Base-by-base conservation (phyloP, 1,140 invertebrate species). In the Oryzaephilus surinamensis region DNA sequence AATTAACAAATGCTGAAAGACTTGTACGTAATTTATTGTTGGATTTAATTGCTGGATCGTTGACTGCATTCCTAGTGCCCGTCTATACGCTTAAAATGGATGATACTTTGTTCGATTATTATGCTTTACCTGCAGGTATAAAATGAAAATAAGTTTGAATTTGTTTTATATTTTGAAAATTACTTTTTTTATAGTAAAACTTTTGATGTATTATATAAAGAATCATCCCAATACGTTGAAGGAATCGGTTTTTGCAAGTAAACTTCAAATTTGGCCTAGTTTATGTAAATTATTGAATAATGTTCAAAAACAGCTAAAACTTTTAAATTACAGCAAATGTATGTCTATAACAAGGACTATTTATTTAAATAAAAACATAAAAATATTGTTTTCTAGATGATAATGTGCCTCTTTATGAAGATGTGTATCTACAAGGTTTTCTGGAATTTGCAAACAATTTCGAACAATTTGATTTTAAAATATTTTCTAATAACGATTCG, bases 371-470 rank as follows among this genome's bases (percentile, higher is more conserved):
- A 24, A 14, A 20, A 40, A n/a, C n/a, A n/a, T 24, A n/a, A 4
- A 41, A 28, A 48, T 45, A 35, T 55, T 38, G 55, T 63, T 52
- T 68, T 65, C 35, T 52, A 85, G 81, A 77, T 67, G 64, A 56
- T 27, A 67, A 69, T 43, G 63, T 77, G 27, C 81, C 84, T 18
- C 62, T 90, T 32, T 76, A 79, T 16, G 84, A 88, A 65, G 84
- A 90, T 58, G 74, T 73, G 55, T 79, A 85, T 55, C 61, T 89
- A 12, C 73, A 84, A 55, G 82, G 84, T 13, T 90, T 88, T 62
- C 59, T 82, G 43, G 84, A 83, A 1, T 63, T 89, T 7, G 72
- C 80, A 46, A 66, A 66, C 20, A 67, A 66, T 24, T 71, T 78
- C 41, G 66, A 68, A 51, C 62, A 70, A 23, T 62, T 76, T 23